These are phyloP conservation scores for Staurois parvus DNA, from an alignment of 2,797 vertebrate species.

Conservation along the genomic window DNA sequence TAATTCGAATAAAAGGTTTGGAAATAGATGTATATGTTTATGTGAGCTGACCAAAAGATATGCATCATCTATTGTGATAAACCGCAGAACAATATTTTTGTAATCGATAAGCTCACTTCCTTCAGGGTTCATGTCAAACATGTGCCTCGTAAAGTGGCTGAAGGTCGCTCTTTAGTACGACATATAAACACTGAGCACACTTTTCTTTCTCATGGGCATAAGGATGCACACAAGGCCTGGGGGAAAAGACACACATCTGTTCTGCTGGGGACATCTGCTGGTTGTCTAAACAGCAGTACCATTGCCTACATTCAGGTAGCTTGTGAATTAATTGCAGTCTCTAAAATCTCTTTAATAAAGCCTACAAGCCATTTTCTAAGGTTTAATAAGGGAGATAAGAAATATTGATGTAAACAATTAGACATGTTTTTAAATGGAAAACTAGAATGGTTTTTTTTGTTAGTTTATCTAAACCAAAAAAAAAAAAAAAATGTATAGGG, in stretches of 20 bases:
- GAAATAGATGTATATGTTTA: background rate
- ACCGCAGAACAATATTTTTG: background rate
- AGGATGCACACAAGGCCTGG: constrained; percentile 5
- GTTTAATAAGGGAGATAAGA: too few relatives aligned
- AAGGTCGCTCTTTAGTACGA: constrained; percentile 18
- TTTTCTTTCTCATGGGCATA: constrained; percentile 13
- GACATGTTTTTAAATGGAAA: too few relatives aligned
- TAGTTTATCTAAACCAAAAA: too few relatives aligned
- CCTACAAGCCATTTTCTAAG: too few relatives aligned
- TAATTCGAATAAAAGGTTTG: background rate
- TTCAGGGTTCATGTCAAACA: constrained; percentile 32
- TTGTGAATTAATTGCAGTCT: too few relatives aligned
- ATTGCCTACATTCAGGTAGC: too few relatives aligned
- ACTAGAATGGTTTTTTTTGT: too few relatives aligned
- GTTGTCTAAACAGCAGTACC: background rate
- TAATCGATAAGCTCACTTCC: constrained; percentile 24
- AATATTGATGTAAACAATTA: too few relatives aligned
- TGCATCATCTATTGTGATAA: background rate
- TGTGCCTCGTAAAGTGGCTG: constrained; percentile 4
- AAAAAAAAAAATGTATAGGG: too few relatives aligned
- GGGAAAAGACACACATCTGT: constrained; percentile 20
- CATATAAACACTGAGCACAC: constrained; percentile 30
- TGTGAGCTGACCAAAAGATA: constrained; percentile 1
- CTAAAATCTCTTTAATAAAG: too few relatives aligned
- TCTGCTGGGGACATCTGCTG: constrained; percentile 56